phyloP scores from a whole-genome alignment of 2,888 invertebrate species.

The Sphaerophoria rueppellii region DNA sequence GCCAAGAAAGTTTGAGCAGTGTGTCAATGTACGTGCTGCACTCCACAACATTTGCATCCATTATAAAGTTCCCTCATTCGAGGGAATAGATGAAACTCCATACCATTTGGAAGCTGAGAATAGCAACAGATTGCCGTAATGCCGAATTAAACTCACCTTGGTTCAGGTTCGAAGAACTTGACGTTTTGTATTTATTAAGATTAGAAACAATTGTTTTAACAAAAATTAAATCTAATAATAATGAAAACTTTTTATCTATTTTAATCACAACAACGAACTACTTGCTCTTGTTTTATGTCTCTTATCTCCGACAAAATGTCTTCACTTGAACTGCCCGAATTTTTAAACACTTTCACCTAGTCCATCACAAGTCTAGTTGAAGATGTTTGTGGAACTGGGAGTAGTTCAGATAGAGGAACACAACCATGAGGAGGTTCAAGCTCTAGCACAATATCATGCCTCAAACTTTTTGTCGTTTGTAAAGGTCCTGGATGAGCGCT shows the following conservation, averaged over 20 bases:
- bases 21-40: neutral
- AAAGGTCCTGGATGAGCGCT: neutral
- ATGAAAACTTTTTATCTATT: no score
- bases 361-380: neutral
- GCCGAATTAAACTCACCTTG: constrained; percentile 12
- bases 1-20: neutral
- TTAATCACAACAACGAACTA: no score
- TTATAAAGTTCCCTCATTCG: neutral
- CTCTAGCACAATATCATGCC: neutral
- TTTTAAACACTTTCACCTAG: neutral
- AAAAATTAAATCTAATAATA: no score
- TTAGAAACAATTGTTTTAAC: no score
- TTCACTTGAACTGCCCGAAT: neutral
- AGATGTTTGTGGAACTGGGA: neutral
- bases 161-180: neutral
- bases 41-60: constrained; percentile 7
- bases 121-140: neutral
- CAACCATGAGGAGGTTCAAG: neutral
- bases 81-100: no score
- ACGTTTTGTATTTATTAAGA: no score
- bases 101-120: neutral
- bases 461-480: neutral
- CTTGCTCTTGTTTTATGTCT: neutral
- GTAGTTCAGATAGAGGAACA: neutral
- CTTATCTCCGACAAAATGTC: neutral